These are phyloP conservation scores for Blastomussa wellsi DNA, from an alignment of 92 coral and sea anemone species.

Conservation along the genomic window DNA sequence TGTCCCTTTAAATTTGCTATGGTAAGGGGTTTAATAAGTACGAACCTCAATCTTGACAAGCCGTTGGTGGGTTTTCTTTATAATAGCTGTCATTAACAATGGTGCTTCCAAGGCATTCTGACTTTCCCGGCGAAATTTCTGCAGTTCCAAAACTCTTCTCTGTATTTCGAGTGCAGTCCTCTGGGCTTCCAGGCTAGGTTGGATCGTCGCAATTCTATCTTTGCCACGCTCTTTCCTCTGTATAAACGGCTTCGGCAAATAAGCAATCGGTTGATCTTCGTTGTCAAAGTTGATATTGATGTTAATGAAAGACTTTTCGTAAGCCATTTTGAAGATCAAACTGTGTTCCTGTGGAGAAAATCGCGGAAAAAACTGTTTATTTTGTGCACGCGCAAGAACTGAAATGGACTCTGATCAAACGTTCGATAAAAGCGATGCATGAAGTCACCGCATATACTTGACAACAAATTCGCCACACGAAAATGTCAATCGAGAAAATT, in stretches of 20 bases:
- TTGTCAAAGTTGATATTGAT: conserved; percentile 85
- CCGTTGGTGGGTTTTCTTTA: conserved; percentile 59
- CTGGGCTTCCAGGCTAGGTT: conserved; percentile 76
- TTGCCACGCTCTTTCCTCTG: conserved; percentile 60
- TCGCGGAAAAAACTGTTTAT: background rate
- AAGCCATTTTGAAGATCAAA: conserved; percentile 48
- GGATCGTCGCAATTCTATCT: conserved; percentile 67
- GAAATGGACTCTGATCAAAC: background rate
- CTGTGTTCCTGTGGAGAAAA: conserved; percentile 23
- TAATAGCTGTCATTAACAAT: conserved; percentile 62
- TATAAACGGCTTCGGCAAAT: conserved; percentile 58
- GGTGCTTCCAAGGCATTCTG: conserved; percentile 72
- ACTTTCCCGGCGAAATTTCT: conserved; percentile 77
- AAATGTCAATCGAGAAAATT: background rate
- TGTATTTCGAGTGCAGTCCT: conserved; percentile 66
- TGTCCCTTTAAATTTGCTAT: too few species aligned
- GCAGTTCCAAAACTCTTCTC: conserved; percentile 66
- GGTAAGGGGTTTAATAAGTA: background rate
- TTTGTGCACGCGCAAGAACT: conserved; percentile 3
- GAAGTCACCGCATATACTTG: background rate
- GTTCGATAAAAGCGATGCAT: background rate
- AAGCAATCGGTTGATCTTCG: conserved; percentile 48
- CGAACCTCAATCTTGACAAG: conserved; percentile 59
- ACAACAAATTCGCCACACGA: background rate
- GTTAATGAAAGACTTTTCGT: conserved; percentile 80